Percentiles rank a stretch among this genome's conserved stretches.
These are phyloP conservation scores for Megaleporinus macrocephalus DNA, from an alignment of 2,113 vertebrate species.

Conservation along the genomic window DNA sequence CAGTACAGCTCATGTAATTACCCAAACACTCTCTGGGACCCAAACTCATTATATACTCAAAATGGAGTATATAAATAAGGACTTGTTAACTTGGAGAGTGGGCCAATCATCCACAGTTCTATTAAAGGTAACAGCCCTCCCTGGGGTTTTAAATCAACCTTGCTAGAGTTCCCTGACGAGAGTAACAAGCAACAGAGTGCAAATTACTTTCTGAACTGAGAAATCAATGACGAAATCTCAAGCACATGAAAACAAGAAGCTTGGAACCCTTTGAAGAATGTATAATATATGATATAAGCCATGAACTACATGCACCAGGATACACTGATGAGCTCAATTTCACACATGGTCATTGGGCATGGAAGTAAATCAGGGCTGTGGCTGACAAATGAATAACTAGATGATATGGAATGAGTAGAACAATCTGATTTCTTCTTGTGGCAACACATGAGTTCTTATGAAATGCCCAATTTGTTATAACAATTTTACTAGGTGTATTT, in stretches of 20 bases:
- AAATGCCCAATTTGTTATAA: too few relatives aligned
- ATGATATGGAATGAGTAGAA: too few relatives aligned
- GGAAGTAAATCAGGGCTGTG: too few relatives aligned
- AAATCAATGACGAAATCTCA: slow-evolving; percentile 42
- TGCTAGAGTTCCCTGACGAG: slow-evolving; percentile 44
- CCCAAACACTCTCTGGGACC: too few relatives aligned
- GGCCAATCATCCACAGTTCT: slow-evolving; percentile 9
- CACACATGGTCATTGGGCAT: background rate
- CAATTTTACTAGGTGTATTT: too few relatives aligned
- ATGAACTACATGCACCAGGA: slow-evolving; percentile 19
- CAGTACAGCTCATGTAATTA: too few relatives aligned
- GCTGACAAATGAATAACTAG: too few relatives aligned
- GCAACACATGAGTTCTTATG: too few relatives aligned
- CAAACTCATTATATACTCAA: slow-evolving; percentile 21
- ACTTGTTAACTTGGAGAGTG: slow-evolving; percentile 20
- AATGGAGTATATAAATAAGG: slow-evolving; percentile 31
- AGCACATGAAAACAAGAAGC: slow-evolving; percentile 22
- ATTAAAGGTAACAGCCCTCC: slow-evolving; percentile 49
- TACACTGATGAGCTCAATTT: background rate
- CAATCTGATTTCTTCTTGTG: too few relatives aligned
- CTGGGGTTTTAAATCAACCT: slow-evolving; percentile 43
- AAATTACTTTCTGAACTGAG: slow-evolving; percentile 1
- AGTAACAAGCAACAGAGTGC: slow-evolving; percentile 29
- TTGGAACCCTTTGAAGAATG: slow-evolving; percentile 13
- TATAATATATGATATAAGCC: background rate